phyloP scores from a whole-genome alignment of 2,797 vertebrate species.

The Steatocranus sp. region DNA sequence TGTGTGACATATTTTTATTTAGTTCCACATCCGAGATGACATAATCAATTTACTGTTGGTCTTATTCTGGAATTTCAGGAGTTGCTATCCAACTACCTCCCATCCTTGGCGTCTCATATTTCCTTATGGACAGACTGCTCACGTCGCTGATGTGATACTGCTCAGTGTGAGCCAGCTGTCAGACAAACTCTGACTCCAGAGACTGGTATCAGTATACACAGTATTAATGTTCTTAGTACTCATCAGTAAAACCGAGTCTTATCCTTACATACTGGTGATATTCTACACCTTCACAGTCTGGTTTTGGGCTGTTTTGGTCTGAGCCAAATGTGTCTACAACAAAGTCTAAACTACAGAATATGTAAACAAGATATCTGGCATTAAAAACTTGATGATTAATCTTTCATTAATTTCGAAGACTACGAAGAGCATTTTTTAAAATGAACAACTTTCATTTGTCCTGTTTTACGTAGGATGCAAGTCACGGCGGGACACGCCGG shows the following conservation, averaged over 20 bases:
- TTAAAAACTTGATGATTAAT: not conserved
- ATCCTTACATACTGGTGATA: not conserved
- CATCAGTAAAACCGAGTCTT: not conserved
- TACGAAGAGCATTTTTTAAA: fast-evolving
- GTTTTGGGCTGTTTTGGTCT: fast-evolving
- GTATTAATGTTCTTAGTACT: not conserved
- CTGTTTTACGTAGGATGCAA: not conserved
- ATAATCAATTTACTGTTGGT: fast-evolving
- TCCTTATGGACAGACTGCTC: not conserved
- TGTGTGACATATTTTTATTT: fast-evolving
- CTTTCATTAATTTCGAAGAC: fast-evolving
- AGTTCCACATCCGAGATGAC: fast-evolving
- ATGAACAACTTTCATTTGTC: not conserved
- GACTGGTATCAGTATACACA: not conserved
- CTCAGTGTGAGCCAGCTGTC: not conserved
- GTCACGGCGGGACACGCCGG: fast-evolving
- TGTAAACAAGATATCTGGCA: not conserved
- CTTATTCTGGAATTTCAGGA: not conserved
- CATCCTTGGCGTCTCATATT: not conserved
- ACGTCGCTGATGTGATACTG: not conserved
- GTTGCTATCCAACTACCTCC: not conserved
- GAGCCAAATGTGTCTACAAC: not conserved
- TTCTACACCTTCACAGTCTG: fast-evolving
- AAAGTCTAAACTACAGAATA: not conserved
- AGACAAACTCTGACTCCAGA: not conserved